Evolutionary conservation across 92 coral and sea anemone genomes (phyloP), one percentile per base, ranked within the genome.

Genomic region (Nematostella vectensis): DNA sequence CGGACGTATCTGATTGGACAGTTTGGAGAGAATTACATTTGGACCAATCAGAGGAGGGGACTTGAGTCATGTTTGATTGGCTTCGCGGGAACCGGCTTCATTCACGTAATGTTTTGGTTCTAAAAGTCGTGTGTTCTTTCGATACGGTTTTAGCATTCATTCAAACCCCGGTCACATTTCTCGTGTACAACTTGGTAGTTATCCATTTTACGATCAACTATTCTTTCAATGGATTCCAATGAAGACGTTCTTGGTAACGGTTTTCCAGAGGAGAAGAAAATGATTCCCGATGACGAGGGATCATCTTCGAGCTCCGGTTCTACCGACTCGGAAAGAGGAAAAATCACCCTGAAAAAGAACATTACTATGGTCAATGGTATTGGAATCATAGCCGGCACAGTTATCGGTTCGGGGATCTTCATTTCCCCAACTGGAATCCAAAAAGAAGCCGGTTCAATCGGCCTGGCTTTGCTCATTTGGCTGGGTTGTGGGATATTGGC

Each of bases 321-420:
- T 15, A 38, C 2, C 21, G 78, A 62, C 27, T 66, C 55, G 20
- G 57, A 38, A 23, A 47, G 33, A 13, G 75, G 37, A n/a, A 63
- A 52, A 39, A 65, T 84, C 13, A 68, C 57, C 6, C 59, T 89
- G 57, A 89, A 85, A 45, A 82, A 83, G 58, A 77, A 75, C 54
- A 88, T 89, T 25, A 63, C 82, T 20, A 52, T 85, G 10, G 13
- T 89, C 49, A 78, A 88, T 59, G 97, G 91, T 0, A 68, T 89
- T 47, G 88, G 89, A 16, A 74, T 89, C 16, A 85, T 89, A 25
- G 95, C 88, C 11, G 97, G 97, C 0, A 83, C 95, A n/a, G 94
- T 89, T 30, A 89, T 89, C 42, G 97, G 97, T 26, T 85, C 95
- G 23, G 97, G 97, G 29, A 89, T 89, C 74, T 89, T 89, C 36